These are phyloP conservation scores for Drosophila azteca DNA, from an alignment of 1,140 invertebrate genomes.

Conservation along the genomic window DNA sequence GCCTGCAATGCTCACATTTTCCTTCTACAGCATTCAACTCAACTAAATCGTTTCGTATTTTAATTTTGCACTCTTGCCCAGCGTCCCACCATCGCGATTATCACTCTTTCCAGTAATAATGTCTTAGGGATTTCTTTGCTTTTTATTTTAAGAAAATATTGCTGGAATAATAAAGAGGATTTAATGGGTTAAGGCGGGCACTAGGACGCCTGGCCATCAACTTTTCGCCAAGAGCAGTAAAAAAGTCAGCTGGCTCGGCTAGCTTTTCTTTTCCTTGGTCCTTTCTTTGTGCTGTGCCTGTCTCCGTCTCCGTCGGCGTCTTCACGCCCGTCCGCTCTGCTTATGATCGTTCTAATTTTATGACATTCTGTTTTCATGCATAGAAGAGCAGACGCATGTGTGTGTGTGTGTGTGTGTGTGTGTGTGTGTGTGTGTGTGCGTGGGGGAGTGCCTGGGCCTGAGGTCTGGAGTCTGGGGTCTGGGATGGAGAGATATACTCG, in stretches of 20 bases:
- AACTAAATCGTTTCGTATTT: conserved; percentile 17
- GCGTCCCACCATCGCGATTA: conserved; percentile 16
- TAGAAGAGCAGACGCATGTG: conserved; percentile 54
- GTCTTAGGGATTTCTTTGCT: conserved; percentile 29
- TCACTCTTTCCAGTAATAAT: conserved; percentile 27
- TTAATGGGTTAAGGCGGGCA: conserved; percentile 73
- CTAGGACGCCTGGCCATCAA: conserved; percentile 68
- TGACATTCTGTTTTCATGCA: conserved; percentile 81
- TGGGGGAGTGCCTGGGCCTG: background rate
- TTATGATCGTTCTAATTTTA: conserved; percentile 81
- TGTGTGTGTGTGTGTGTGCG: conserved; percentile 27
- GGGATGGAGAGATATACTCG: background rate
- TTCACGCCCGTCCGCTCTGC: conserved; percentile 8
- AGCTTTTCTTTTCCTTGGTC: conserved; percentile 54
- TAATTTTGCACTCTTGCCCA: background rate
- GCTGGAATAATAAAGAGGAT: conserved; percentile 65
- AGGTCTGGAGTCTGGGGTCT: background rate
- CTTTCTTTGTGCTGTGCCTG: conserved; percentile 32
- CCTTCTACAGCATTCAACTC: background rate
- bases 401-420: conserved; percentile 33
- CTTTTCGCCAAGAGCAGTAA: conserved; percentile 75
- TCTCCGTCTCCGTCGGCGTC: background rate
- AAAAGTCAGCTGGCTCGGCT: conserved; percentile 62
- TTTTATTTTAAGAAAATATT: conserved; percentile 61
- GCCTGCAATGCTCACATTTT: background rate